phyloP scores from a whole-genome alignment of 2,888 invertebrate genomes.

The Luperina testacea region DNA sequence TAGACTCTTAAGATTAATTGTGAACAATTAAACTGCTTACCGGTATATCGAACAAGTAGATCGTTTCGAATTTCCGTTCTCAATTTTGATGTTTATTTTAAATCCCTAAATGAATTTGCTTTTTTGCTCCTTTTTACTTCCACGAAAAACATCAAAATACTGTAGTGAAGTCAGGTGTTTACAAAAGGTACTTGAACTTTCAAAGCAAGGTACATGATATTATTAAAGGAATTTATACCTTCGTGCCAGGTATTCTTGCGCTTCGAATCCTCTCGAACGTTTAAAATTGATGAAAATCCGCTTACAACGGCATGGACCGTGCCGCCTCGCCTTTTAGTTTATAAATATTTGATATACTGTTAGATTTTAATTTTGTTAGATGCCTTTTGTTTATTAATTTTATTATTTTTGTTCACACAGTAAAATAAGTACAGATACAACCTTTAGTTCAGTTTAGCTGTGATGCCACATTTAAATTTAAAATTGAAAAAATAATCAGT shows the following conservation, averaged over 20 bases:
- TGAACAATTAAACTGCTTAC: neutral
- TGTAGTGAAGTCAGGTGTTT: neutral
- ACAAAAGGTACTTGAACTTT: conserved; percentile 24
- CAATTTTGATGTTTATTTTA: neutral
- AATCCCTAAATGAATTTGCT: neutral
- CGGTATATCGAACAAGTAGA: no score
- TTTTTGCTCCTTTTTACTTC: neutral
- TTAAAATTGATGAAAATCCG: conserved; percentile 55
- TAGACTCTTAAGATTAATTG: neutral
- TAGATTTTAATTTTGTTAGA: neutral
- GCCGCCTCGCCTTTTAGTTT: conserved; percentile 9
- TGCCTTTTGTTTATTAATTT: neutral
- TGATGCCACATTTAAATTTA: no score
- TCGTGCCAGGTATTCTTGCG: conserved; percentile 15
- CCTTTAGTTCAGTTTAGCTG: no score
- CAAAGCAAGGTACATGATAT: conserved; percentile 32
- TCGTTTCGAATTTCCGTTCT: neutral
- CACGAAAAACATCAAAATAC: neutral
- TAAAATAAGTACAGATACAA: no score
- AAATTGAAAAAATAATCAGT: no score
- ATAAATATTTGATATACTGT: conserved; percentile 10
- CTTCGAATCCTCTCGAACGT: conserved; percentile 22
- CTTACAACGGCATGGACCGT: conserved; percentile 28
- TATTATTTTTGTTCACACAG: no score
- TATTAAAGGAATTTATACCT: conserved; percentile 43